Conservation (phyloP, 2,888 invertebrate species). For the Macrostomum cliftonense region DNA sequence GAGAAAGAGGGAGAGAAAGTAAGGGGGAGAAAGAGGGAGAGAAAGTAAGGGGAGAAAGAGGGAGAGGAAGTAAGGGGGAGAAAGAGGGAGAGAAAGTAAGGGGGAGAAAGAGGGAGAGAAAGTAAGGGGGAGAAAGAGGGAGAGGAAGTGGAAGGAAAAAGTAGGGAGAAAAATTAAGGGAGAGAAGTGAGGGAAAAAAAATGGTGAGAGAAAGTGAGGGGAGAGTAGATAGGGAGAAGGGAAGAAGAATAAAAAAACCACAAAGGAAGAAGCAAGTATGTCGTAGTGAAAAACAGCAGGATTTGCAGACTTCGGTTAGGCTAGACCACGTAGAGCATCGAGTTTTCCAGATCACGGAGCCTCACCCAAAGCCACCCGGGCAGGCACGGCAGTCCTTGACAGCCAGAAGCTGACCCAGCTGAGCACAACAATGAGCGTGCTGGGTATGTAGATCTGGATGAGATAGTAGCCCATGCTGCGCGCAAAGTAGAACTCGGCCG, state of each 20-base stretch:
- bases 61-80: neutral
- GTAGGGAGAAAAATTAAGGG: neutral
- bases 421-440: conserved; percentile 35
- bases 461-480: conserved; percentile 55
- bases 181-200: neutral
- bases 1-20: neutral
- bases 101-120: neutral
- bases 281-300: no score
- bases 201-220: neutral
- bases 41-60: neutral
- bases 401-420: conserved; percentile 48
- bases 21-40: neutral
- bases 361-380: neutral
- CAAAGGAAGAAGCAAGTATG: no score
- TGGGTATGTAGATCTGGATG: conserved; percentile 39
- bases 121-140: neutral
- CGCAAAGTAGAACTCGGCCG: conserved; percentile 50
- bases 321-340: no score
- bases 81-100: neutral
- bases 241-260: neutral
- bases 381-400: neutral
- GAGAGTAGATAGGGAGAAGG: neutral
- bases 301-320: no score
- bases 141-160: neutral
- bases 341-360: no score